Evolutionary conservation across 2,113 vertebrate species (phyloP).

Genomic region (Phaethornis superciliosus): DNA sequence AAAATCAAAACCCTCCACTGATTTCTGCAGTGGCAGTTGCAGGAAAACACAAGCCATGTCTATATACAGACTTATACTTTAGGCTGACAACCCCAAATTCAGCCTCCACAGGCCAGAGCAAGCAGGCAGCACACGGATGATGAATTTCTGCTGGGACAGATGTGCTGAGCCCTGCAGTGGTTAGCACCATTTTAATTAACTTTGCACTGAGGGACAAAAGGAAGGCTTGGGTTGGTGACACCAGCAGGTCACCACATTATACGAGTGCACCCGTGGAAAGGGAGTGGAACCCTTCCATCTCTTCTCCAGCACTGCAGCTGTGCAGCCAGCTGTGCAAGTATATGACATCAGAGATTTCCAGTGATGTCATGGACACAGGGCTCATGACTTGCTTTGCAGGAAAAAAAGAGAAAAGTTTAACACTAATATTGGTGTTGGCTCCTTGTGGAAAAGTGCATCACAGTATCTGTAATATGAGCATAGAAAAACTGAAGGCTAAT

Average conservation of each 20-base stretch:
- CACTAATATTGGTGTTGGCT: neutral
- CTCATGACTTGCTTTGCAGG: neutral
- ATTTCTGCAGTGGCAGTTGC: neutral
- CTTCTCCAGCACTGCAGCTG: neutral
- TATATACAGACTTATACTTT: fast-evolving
- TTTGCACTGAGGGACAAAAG: neutral
- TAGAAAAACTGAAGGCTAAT: neutral
- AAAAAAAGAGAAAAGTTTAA: neutral
- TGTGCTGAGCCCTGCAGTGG: neutral
- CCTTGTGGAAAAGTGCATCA: neutral
- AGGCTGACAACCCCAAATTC: neutral
- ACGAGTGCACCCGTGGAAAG: neutral
- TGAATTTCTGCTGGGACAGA: neutral
- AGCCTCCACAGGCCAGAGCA: fast-evolving
- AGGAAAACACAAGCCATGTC: neutral
- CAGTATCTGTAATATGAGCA: fast-evolving
- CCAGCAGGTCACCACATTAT: neutral
- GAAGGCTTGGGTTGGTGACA: neutral
- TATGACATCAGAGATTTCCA: neutral
- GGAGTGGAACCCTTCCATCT: neutral
- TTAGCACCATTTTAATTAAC: neutral
- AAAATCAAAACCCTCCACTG: neutral
- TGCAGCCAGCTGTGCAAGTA: neutral
- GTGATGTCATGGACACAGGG: neutral
- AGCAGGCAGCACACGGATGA: neutral